Conservation (phyloP, 2,797 vertebrate genomes). For the Prunella strophiata region DNA sequence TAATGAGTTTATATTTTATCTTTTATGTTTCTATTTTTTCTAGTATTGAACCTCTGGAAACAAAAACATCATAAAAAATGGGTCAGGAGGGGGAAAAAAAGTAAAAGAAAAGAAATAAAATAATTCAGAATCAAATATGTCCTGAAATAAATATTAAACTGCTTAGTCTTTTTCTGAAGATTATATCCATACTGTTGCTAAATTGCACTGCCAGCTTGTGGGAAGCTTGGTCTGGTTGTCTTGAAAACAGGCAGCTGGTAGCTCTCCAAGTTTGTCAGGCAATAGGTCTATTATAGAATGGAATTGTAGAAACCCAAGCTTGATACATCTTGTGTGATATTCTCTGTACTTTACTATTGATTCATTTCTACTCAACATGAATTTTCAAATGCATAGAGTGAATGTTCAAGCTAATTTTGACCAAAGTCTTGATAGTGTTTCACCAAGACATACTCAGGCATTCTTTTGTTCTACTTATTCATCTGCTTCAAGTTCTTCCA, state of each 20-base stretch:
- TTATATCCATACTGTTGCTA: background rate
- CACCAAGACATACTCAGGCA: background rate
- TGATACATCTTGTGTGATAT: background rate
- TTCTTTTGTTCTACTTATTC: background rate
- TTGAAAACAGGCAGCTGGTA: background rate
- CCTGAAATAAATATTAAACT: background rate
- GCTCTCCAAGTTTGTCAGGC: background rate
- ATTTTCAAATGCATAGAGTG: background rate
- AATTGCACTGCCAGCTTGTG: background rate
- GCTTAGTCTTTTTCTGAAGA: background rate
- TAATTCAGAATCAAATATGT: background rate
- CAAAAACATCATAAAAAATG: background rate
- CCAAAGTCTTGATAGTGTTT: background rate
- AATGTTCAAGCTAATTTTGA: background rate
- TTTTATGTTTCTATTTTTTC: background rate
- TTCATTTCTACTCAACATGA: background rate
- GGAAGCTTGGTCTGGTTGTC: background rate
- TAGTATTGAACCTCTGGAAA: background rate
- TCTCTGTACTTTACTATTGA: background rate
- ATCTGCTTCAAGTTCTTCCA: background rate
- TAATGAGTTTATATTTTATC: background rate
- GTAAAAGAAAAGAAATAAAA: background rate
- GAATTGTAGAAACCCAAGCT: background rate
- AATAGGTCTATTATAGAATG: background rate
- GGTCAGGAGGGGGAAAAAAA: accelerated